These are phyloP conservation scores for Busseola fusca DNA, from an alignment of 2,888 invertebrate species.

Conservation along the genomic window DNA sequence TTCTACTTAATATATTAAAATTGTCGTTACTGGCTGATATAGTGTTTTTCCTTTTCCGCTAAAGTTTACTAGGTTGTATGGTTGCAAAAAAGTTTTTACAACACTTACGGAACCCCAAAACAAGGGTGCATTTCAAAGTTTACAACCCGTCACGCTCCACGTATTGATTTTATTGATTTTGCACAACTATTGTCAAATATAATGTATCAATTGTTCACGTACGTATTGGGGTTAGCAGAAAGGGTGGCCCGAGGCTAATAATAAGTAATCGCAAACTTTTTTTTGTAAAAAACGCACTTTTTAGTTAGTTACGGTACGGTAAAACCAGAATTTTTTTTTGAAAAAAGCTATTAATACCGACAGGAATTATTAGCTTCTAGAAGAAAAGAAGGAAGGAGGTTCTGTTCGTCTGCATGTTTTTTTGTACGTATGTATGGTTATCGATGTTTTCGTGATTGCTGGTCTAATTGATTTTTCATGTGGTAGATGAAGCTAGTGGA, in stretches of 20 bases:
- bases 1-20: too few relatives aligned
- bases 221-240: slow-evolving; percentile 69
- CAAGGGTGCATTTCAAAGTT: slow-evolving; percentile 24
- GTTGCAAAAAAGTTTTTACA: neutral
- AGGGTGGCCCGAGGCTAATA: slow-evolving; percentile 47
- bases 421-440: neutral
- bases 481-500: neutral
- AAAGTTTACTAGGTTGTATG: too few relatives aligned
- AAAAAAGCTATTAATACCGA: too few relatives aligned
- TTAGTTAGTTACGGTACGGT: slow-evolving; percentile 21
- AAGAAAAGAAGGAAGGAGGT: too few relatives aligned
- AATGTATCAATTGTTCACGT: slow-evolving; percentile 60
- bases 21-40: too few relatives aligned
- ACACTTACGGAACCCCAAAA: slow-evolving; percentile 39
- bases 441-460: neutral
- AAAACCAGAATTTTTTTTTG: too few relatives aligned
- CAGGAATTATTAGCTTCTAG: too few relatives aligned
- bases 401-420: too few relatives aligned
- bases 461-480: neutral
- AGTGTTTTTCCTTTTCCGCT: neutral
- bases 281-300: slow-evolving; percentile 37
- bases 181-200: slow-evolving; percentile 54
- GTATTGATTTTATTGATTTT: slow-evolving; percentile 68
- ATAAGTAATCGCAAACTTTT: slow-evolving; percentile 5
- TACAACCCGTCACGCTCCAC: slow-evolving; percentile 51